phyloP scores from a whole-genome alignment of 1,140 invertebrate species.

The Pomacea maculata region DNA sequence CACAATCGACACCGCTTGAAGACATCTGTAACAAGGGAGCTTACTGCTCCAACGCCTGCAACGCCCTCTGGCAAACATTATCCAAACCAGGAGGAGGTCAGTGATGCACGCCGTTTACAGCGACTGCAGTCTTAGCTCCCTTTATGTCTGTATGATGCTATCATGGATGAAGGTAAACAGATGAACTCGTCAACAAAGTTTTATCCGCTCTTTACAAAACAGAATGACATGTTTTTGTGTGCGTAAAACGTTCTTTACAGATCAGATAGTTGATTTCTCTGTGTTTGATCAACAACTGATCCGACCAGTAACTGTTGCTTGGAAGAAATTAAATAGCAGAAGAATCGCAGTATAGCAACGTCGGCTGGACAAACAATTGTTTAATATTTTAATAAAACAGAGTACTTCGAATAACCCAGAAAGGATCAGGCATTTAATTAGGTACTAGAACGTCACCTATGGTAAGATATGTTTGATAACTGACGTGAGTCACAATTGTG shows the following conservation, averaged over 20 bases:
- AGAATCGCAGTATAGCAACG: too few relatives aligned
- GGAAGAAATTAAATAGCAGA: background rate
- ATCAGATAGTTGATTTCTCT: too few relatives aligned
- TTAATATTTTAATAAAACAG: too few relatives aligned
- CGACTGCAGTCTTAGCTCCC: background rate
- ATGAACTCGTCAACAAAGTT: background rate
- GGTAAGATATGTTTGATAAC: background rate
- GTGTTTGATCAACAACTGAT: background rate
- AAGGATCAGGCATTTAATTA: background rate
- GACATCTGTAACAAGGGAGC: conserved; percentile 21
- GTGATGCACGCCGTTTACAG: background rate
- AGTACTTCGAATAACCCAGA: too few relatives aligned
- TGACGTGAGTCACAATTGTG: background rate
- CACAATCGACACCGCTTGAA: conserved; percentile 6
- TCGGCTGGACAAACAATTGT: too few relatives aligned
- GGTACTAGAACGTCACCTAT: background rate
- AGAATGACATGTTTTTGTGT: too few relatives aligned
- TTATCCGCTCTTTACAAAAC: background rate
- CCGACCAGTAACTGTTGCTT: background rate
- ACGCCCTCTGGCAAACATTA: conserved; percentile 24
- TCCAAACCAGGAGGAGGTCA: background rate
- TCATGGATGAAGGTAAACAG: too few relatives aligned
- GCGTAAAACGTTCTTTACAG: too few relatives aligned
- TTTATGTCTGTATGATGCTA: background rate
- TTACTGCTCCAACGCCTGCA: conserved; percentile 1